Conservation (phyloP, 2,797 vertebrate genomes). For the Poecilia wingei region DNA sequence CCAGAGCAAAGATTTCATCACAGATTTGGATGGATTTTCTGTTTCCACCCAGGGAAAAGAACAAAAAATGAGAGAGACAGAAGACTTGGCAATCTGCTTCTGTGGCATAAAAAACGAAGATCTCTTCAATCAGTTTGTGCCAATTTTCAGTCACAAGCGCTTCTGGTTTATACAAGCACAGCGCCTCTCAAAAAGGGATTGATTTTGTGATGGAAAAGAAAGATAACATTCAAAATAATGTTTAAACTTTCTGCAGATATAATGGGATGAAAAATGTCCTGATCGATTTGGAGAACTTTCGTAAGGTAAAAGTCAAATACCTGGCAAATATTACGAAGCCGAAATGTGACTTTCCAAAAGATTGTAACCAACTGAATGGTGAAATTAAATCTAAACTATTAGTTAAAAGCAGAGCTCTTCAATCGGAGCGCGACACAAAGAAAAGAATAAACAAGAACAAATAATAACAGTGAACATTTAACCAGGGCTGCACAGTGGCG, state of each 20-base stretch:
- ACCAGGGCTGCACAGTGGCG: too few species aligned
- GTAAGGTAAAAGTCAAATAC: neutral
- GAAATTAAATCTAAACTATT: too few species aligned
- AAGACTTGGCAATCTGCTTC: neutral
- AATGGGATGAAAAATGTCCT: neutral
- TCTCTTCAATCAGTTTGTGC: neutral
- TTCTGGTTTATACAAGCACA: neutral
- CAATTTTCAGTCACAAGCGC: neutral
- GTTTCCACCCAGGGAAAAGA: neutral
- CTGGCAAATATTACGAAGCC: too few species aligned
- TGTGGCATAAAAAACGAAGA: neutral
- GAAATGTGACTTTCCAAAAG: too few species aligned
- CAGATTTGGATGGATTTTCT: neutral
- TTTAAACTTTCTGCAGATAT: neutral
- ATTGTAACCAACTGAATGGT: too few species aligned
- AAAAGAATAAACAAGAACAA: too few species aligned
- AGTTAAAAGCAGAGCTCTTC: too few species aligned
- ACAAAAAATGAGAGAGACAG: neutral
- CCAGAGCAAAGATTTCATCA: neutral
- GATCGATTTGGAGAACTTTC: neutral
- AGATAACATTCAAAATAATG: neutral
- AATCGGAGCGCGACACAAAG: too few species aligned
- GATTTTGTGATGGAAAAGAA: neutral
- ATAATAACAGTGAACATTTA: too few species aligned
- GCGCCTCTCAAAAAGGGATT: neutral